These are phyloP conservation scores for Orestias chungarensis DNA, from an alignment of 2,797 vertebrate genomes.

Conservation along the genomic window DNA sequence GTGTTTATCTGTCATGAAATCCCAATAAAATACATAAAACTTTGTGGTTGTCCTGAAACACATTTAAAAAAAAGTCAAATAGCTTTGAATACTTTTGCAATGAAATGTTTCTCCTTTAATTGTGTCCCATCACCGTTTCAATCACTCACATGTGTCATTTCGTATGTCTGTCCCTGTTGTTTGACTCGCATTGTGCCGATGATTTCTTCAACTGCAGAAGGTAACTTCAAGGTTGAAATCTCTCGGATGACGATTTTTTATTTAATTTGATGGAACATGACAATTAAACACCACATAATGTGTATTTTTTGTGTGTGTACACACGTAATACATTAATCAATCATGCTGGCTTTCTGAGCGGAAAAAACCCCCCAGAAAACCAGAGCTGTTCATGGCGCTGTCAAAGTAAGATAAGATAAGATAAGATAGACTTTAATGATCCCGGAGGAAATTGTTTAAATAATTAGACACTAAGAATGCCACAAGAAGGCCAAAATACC, in stretches of 20 bases:
- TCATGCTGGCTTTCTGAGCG: slow-evolving; percentile 51
- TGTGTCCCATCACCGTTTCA: slow-evolving; percentile 77
- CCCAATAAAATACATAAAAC: neutral
- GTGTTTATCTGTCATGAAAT: neutral
- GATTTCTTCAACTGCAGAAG: slow-evolving; percentile 93
- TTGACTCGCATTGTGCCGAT: slow-evolving; percentile 96
- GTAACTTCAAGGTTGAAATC: slow-evolving; percentile 87
- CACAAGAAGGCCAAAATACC: too few species aligned
- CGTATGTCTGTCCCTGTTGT: slow-evolving; percentile 89
- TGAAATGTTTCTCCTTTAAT: neutral
- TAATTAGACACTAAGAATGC: too few species aligned
- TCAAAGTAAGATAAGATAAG: too few species aligned
- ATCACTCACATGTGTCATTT: slow-evolving; percentile 92
- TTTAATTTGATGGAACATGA: slow-evolving; percentile 56
- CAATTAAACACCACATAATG: slow-evolving; percentile 46
- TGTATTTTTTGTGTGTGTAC: slow-evolving; percentile 40
- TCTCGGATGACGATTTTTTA: slow-evolving; percentile 51
- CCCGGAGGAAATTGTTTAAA: too few species aligned
- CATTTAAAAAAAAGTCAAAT: neutral
- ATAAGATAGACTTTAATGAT: too few species aligned
- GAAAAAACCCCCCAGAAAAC: slow-evolving; percentile 58
- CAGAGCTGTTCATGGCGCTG: slow-evolving; percentile 50
- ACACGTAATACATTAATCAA: slow-evolving; percentile 63
- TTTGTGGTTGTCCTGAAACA: neutral
- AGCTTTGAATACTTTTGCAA: neutral